These are phyloP conservation scores for Macrostomum lignano DNA, from an alignment of 1,140 invertebrate genomes.

Conservation along the genomic window DNA sequence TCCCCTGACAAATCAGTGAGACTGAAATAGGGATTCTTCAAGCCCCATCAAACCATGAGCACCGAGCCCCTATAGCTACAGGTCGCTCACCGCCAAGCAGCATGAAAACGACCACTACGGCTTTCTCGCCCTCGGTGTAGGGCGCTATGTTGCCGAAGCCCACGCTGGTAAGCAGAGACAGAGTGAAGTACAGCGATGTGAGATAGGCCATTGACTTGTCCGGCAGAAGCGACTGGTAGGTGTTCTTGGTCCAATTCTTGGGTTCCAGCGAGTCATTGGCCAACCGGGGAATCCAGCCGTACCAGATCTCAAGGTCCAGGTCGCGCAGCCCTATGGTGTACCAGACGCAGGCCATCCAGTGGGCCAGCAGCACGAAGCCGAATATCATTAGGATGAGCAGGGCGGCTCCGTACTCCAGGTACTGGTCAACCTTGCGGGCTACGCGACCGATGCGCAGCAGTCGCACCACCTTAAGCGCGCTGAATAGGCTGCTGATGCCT, in stretches of 20 bases:
- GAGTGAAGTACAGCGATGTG: conserved; percentile 89
- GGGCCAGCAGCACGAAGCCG: conserved; percentile 26
- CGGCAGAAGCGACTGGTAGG: conserved; percentile 10
- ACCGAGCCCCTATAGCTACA: too few relatives aligned
- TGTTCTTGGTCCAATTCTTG: conserved; percentile 18
- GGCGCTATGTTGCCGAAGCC: conserved; percentile 97
- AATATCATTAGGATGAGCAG: conserved; percentile 74
- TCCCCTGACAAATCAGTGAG: too few relatives aligned
- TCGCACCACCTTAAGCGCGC: conserved; percentile 87
- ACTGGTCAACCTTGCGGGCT: conserved; percentile 87
- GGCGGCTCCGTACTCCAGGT: conserved; percentile 94
- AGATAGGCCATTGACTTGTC: conserved; percentile 38
- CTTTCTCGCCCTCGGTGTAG: conserved; percentile 94
- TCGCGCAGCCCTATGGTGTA: conserved; percentile 31
- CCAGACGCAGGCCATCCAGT: conserved; percentile 74
- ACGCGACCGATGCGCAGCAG: conserved; percentile 75
- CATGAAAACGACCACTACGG: conserved; percentile 89
- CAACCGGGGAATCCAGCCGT: conserved; percentile 34
- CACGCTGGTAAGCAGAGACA: conserved; percentile 98
- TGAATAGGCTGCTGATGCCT: conserved; percentile 93
- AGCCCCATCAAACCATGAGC: too few relatives aligned
- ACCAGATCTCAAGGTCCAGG: conserved; percentile 11
- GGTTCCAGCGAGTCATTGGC: conserved; percentile 61
- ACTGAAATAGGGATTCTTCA: too few relatives aligned
- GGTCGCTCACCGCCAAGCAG: conserved; percentile 96